Conservation (phyloP, 2,113 vertebrate genomes). For the Aspiorhynchus laticeps region DNA sequence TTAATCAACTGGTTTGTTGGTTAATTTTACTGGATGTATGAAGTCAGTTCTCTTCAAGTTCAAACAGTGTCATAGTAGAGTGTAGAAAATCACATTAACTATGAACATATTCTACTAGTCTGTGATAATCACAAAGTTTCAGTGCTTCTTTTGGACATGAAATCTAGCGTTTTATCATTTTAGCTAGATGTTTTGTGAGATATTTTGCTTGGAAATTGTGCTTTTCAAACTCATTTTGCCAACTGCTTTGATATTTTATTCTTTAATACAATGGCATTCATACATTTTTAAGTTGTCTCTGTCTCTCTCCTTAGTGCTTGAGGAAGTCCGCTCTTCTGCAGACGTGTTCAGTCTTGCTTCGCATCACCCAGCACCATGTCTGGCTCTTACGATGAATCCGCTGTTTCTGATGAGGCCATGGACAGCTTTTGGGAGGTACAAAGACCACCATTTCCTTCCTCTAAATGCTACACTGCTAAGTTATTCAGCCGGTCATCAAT, state of each 20-base stretch:
- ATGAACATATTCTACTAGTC: too few relatives aligned
- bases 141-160: background rate
- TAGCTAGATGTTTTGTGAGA: background rate
- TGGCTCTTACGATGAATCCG: slow-evolving; percentile 91
- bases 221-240: background rate
- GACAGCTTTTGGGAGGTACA: slow-evolving; percentile 99
- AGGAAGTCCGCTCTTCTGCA: slow-evolving; percentile 72
- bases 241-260: background rate
- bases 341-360: slow-evolving; percentile 68
- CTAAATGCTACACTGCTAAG: slow-evolving; percentile 13
- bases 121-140: background rate
- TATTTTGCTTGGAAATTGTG: background rate
- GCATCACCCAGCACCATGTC: slow-evolving; percentile 84
- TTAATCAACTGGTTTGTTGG: background rate
- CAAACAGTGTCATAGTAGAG: too few relatives aligned
- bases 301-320: slow-evolving; percentile 69
- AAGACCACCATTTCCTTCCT: slow-evolving; percentile 23
- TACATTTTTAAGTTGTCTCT: background rate
- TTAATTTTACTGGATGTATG: background rate
- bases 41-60: background rate
- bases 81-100: background rate
- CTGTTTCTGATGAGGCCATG: slow-evolving; percentile 85
- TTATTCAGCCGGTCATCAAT: slow-evolving; percentile 33
- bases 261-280: background rate
- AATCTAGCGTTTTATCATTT: background rate